These are phyloP conservation scores for Ciconia nigra DNA, from an alignment of 2,797 vertebrate genomes.

Conservation along the genomic window DNA sequence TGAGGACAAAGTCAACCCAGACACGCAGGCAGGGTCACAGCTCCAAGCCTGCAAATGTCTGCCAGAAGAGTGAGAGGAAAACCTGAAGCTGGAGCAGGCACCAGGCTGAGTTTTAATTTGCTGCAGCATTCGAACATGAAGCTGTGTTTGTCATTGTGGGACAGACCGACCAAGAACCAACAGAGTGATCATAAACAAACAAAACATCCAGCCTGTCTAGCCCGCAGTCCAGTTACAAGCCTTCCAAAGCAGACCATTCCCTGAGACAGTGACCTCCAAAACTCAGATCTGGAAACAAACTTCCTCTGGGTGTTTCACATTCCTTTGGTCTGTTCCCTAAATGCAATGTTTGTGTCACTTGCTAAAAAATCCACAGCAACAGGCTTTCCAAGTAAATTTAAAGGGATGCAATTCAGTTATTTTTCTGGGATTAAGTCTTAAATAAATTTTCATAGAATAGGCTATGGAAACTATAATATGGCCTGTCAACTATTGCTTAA, in stretches of 20 bases:
- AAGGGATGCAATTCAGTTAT: neutral
- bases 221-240: neutral
- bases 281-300: slow-evolving; percentile 1
- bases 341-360: neutral
- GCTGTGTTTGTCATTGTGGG: neutral
- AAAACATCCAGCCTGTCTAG: neutral
- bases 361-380: slow-evolving; percentile 12
- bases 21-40: neutral
- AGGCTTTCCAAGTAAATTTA: neutral
- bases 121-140: neutral
- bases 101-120: neutral
- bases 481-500: neutral
- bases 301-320: slow-evolving; percentile 8
- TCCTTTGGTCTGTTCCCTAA: slow-evolving; percentile 3
- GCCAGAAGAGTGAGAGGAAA: neutral
- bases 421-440: neutral
- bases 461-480: neutral
- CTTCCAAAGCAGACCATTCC: neutral
- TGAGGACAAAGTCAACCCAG: neutral
- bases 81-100: neutral
- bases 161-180: neutral
- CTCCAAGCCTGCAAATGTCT: neutral
- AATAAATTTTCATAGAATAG: neutral
- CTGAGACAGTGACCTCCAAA: neutral
- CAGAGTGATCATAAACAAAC: neutral